These are phyloP conservation scores for Rhagoletis zephyria DNA, from an alignment of 1,140 invertebrate genomes.

Conservation along the genomic window DNA sequence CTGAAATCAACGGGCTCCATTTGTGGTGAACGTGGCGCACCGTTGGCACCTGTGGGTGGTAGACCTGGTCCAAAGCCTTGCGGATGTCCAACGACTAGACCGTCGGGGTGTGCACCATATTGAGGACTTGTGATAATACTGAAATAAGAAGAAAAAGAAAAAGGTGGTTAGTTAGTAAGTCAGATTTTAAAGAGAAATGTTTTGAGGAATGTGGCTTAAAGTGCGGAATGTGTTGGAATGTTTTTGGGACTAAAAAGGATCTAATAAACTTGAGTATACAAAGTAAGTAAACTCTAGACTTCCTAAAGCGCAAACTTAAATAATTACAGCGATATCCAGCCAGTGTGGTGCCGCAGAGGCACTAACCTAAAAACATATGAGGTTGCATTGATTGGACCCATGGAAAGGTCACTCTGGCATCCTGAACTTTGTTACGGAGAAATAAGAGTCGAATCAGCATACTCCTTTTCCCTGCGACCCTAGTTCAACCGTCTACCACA, in stretches of 20 bases:
- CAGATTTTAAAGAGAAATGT: not conserved
- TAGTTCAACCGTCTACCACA: too few species aligned
- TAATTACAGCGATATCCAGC: too few species aligned
- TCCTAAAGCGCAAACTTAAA: too few species aligned
- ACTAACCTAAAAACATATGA: too few species aligned
- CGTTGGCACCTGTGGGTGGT: conserved; percentile 66
- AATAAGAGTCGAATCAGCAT: too few species aligned
- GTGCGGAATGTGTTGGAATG: not conserved
- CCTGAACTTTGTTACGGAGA: too few species aligned
- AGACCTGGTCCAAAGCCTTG: conserved; percentile 69
- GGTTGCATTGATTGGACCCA: too few species aligned
- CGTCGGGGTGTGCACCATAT: conserved; percentile 72
- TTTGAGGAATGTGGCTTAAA: not conserved
- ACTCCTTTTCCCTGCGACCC: too few species aligned
- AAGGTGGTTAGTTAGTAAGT: conserved; percentile 9
- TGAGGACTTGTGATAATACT: conserved; percentile 79
- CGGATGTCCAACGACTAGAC: conserved; percentile 69
- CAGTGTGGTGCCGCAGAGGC: too few species aligned
- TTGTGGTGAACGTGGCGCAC: conserved; percentile 70
- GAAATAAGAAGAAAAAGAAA: conserved; percentile 54
- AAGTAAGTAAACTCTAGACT: not conserved
- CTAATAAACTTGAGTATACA: not conserved
- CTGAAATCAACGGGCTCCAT: conserved; percentile 80
- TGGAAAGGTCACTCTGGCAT: too few species aligned
- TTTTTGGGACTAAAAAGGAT: not conserved